Percentiles rank a stretch among this genome's conserved stretches.
Evolutionary conservation across 2,888 invertebrate species (phyloP).

Genomic region (Endotricha flammealis): DNA sequence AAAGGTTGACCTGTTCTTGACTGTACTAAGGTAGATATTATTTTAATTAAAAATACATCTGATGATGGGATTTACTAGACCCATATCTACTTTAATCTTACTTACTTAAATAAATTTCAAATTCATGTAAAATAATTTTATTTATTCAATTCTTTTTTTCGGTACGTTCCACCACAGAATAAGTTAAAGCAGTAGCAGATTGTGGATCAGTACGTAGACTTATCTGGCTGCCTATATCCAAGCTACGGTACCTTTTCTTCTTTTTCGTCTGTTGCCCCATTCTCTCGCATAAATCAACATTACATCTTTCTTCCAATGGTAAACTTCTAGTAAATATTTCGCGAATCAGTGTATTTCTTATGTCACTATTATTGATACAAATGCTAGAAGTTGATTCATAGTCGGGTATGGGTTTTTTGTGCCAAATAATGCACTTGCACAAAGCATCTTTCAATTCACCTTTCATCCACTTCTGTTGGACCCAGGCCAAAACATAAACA

Average conservation of each 20-base stretch:
- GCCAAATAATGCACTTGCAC: conserved; percentile 12
- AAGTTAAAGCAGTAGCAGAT: not conserved
- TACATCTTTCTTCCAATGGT: conserved; percentile 48
- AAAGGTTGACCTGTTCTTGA: no score
- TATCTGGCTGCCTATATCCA: conserved; percentile 33
- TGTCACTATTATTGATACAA: conserved; percentile 29
- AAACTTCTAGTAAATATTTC: conserved; percentile 51
- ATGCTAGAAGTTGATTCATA: no score
- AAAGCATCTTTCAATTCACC: conserved; percentile 26
- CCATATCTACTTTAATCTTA: no score
- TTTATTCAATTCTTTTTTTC: not conserved
- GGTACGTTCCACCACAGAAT: not conserved
- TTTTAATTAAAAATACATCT: no score
- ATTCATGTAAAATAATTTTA: not conserved
- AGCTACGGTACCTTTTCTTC: conserved; percentile 42
- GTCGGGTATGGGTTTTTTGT: no score
- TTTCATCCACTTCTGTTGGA: conserved; percentile 27
- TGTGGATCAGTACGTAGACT: conserved; percentile 18
- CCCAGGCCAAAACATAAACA: conserved; percentile 25
- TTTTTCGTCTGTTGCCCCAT: conserved; percentile 37
- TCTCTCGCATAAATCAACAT: conserved; percentile 44
- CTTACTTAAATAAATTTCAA: no score
- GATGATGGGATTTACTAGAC: no score
- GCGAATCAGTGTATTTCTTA: conserved; percentile 42
- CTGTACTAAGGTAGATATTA: no score